Evolutionary conservation across 2,797 vertebrate genomes (phyloP).

Genomic region (Nyctibius grandis): DNA sequence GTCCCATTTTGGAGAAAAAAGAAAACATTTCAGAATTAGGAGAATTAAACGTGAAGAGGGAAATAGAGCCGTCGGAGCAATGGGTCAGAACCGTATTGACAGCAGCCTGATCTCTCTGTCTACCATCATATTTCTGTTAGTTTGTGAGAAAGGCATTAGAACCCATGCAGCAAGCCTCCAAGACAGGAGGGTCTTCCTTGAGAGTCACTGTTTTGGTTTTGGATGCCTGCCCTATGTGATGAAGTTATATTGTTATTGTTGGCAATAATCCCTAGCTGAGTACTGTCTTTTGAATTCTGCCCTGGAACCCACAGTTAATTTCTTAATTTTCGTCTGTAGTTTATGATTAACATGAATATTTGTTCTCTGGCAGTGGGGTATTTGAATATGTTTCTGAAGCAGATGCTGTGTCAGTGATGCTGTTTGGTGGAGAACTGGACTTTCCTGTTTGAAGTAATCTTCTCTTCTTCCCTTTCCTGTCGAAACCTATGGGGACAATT

Average conservation of each 20-base stretch:
- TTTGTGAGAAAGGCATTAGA: not conserved
- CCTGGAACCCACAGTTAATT: not conserved
- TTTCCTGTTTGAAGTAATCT: not conserved
- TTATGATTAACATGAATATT: not conserved
- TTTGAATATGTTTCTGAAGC: not conserved
- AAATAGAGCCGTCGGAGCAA: fast-evolving
- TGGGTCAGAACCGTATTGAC: not conserved
- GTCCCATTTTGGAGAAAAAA: not conserved
- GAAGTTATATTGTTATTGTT: not conserved
- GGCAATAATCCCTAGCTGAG: not conserved
- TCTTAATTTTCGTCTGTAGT: not conserved
- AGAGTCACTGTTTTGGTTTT: not conserved
- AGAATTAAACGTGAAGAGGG: not conserved
- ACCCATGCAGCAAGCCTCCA: not conserved
- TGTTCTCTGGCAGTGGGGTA: not conserved
- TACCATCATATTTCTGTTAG: not conserved
- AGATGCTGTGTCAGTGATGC: not conserved
- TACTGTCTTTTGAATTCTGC: not conserved
- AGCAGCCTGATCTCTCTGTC: not conserved
- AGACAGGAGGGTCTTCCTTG: not conserved
- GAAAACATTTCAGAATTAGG: not conserved
- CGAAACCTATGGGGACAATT: not conserved
- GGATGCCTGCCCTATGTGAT: not conserved
- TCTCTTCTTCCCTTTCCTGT: not conserved
- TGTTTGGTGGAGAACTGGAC: not conserved